Percentiles rank a stretch among this genome's conserved stretches.
phyloP scores from a whole-genome alignment of 2,888 invertebrate species.

The Leptinotarsa juncta region DNA sequence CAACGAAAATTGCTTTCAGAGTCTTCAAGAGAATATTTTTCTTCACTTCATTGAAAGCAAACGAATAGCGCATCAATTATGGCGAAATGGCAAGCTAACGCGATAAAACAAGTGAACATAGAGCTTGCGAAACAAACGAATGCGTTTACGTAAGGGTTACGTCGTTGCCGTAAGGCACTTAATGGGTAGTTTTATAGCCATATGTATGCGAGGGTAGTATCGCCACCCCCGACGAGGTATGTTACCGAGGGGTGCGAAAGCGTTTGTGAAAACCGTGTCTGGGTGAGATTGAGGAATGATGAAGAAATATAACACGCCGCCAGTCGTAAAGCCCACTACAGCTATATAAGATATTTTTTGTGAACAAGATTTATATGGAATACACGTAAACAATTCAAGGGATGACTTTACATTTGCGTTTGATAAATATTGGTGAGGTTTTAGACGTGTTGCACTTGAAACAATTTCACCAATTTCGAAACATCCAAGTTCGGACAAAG shows the following conservation, averaged over 20 bases:
- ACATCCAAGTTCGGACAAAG: too few relatives aligned
- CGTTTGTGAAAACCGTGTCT: constrained; percentile 38
- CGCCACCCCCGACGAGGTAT: constrained; percentile 19
- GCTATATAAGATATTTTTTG: constrained; percentile 40
- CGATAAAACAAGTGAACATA: background rate
- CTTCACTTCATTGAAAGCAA: constrained; percentile 26
- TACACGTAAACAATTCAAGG: constrained; percentile 40
- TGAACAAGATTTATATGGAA: constrained; percentile 45
- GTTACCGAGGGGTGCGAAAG: constrained; percentile 30
- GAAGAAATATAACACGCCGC: constrained; percentile 51
- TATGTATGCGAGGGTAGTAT: constrained; percentile 40
- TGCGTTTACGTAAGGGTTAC: constrained; percentile 18
- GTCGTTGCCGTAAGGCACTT: constrained; percentile 8
- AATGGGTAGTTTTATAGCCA: constrained; percentile 26
- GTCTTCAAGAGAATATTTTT: background rate
- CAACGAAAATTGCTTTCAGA: too few relatives aligned
- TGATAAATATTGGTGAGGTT: background rate
- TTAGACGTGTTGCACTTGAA: too few relatives aligned
- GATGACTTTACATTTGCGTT: constrained; percentile 7
- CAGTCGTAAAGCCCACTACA: constrained; percentile 47
- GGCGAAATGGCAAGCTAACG: constrained; percentile 26
- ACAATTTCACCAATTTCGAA: too few relatives aligned
- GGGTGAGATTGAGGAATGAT: constrained; percentile 53
- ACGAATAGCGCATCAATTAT: constrained; percentile 20
- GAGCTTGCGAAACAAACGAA: background rate